These are phyloP conservation scores for Cettia cetti DNA, from an alignment of 2,113 vertebrate species.

Conservation along the genomic window DNA sequence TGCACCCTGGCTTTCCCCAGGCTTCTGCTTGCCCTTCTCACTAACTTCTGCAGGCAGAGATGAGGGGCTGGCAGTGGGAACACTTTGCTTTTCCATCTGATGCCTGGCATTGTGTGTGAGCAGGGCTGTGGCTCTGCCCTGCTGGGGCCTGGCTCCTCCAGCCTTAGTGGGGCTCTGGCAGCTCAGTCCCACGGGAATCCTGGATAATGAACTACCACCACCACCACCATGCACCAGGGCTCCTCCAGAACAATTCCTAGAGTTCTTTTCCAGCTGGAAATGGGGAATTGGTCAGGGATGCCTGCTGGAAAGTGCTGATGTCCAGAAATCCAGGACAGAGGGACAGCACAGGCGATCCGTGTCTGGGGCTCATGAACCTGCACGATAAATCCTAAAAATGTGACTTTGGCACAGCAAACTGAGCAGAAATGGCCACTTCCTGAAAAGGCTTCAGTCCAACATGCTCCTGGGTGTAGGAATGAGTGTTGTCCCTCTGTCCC, in stretches of 20 bases:
- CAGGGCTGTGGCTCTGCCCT: fast-evolving
- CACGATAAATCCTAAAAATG: neutral
- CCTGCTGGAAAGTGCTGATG: neutral
- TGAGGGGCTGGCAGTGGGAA: neutral
- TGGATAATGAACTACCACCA: neutral
- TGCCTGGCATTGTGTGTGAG: neutral
- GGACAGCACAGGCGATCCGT: neutral
- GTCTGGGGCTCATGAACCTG: fast-evolving
- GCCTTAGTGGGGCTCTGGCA: fast-evolving
- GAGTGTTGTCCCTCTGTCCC: neutral
- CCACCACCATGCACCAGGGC: fast-evolving
- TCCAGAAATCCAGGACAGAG: neutral
- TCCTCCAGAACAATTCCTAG: neutral
- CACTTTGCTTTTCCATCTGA: neutral
- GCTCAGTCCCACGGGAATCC: neutral
- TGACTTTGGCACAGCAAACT: neutral
- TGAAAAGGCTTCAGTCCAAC: neutral
- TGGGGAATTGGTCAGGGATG: neutral
- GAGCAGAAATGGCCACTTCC: neutral
- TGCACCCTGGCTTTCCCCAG: fast-evolving
- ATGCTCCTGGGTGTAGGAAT: neutral
- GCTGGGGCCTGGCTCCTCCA: neutral
- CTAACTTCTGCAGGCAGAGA: neutral
- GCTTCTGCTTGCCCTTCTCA: neutral
- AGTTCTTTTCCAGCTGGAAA: neutral